Percentiles rank a stretch among this genome's conserved stretches.
phyloP scores from a whole-genome alignment of 2,113 vertebrate species.

The Pollachius pollachius region DNA sequence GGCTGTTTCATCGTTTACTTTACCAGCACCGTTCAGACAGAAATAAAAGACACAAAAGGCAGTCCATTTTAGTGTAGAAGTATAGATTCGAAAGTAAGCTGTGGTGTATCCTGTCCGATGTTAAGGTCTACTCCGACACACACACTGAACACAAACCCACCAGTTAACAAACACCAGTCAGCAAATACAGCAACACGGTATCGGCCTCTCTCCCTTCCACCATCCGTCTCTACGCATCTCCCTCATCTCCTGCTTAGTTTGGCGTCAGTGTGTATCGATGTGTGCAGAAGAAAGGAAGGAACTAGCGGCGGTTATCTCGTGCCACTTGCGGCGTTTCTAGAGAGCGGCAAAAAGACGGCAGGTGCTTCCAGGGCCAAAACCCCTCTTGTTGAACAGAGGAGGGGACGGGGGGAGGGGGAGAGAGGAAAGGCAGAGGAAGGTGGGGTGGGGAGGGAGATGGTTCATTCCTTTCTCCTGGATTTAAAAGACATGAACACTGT shows the following conservation, averaged over 20 bases:
- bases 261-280: conserved; percentile 20
- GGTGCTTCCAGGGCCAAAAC: conserved; percentile 51
- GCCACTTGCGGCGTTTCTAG: conserved; percentile 56
- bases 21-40: too few species aligned
- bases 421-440: not conserved
- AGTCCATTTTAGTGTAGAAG: not conserved
- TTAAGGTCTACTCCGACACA: conserved; percentile 37
- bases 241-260: conserved; percentile 22
- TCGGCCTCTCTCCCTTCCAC: conserved; percentile 9
- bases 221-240: conserved; percentile 15
- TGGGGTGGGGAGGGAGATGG: not conserved
- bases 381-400: conserved; percentile 30
- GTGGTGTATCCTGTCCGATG: conserved; percentile 3
- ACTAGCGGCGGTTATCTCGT: conserved; percentile 52
- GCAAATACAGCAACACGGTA: conserved; percentile 31
- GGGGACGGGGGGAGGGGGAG: not conserved
- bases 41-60: not conserved
- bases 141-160: conserved; percentile 3
- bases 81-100: not conserved
- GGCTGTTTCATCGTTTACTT: too few species aligned
- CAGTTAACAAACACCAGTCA: conserved; percentile 30
- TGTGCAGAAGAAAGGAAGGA: conserved; percentile 55
- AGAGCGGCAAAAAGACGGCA: conserved; percentile 46
- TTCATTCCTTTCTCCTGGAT: conserved; percentile 12
- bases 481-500: conserved; percentile 40